Conservation (phyloP, 2,888 invertebrate species). For the Ptychoptera contaminata region DNA sequence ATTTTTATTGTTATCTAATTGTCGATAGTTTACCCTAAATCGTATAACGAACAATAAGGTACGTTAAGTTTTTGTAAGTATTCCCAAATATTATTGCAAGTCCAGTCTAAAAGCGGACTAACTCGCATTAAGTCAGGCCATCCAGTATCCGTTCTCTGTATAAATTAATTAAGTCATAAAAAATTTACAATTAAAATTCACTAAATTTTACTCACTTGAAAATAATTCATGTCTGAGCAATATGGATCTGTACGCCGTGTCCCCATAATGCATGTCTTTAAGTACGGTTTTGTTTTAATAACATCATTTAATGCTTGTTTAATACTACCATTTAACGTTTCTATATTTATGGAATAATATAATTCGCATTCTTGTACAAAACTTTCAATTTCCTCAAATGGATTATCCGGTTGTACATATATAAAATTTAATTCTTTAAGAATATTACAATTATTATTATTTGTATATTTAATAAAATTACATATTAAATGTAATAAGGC, state of each 20-base stretch:
- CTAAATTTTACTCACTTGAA: slow-evolving; percentile 40
- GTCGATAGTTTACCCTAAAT: slow-evolving; percentile 49
- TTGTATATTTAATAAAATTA: slow-evolving; percentile 21
- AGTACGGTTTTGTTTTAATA: slow-evolving; percentile 36
- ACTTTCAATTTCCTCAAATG: slow-evolving; percentile 73
- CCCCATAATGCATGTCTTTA: slow-evolving; percentile 86
- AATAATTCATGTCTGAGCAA: slow-evolving; percentile 45
- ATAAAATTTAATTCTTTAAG: slow-evolving; percentile 44
- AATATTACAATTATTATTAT: slow-evolving; percentile 23
- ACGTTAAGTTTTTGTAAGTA: slow-evolving; percentile 63
- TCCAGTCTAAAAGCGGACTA: slow-evolving; percentile 85
- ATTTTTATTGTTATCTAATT: background rate
- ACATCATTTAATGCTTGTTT: slow-evolving; percentile 52
- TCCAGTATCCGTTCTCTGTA: slow-evolving; percentile 63
- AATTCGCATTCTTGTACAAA: slow-evolving; percentile 58
- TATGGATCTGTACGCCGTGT: slow-evolving; percentile 77
- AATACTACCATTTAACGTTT: slow-evolving; percentile 51
- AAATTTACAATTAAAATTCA: too few species aligned
- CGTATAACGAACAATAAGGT: slow-evolving; percentile 84
- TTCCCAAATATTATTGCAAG: slow-evolving; percentile 80
- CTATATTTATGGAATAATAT: slow-evolving; percentile 58
- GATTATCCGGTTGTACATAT: slow-evolving; percentile 63
- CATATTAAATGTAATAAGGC: slow-evolving; percentile 59
- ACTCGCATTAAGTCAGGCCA: slow-evolving; percentile 88
- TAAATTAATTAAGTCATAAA: slow-evolving; percentile 13